phyloP scores from a whole-genome alignment of 1,140 invertebrate species.

The Phymorhynchus buccinoides region DNA sequence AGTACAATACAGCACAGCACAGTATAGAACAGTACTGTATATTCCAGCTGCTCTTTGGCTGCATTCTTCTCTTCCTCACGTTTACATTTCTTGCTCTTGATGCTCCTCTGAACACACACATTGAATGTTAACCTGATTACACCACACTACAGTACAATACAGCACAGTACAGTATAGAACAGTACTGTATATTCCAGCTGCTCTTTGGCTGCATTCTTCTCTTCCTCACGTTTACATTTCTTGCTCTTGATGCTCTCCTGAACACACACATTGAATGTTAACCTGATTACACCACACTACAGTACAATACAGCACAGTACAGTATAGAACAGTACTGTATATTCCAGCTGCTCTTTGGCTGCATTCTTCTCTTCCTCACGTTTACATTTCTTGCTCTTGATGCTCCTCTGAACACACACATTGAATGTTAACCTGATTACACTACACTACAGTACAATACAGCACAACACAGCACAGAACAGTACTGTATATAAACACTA shows the following conservation, averaged over 20 bases:
- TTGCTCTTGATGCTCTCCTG: constrained; percentile 65
- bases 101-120: constrained; percentile 57
- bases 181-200: too few species aligned
- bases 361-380: constrained; percentile 64
- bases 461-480: too few species aligned
- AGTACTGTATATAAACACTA: too few species aligned
- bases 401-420: constrained; percentile 58
- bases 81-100: constrained; percentile 69
- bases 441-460: too few species aligned
- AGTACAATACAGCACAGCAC: too few species aligned
- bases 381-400: constrained; percentile 65
- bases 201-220: constrained; percentile 55
- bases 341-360: constrained; percentile 33
- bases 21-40: too few species aligned
- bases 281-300: too few species aligned
- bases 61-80: constrained; percentile 64
- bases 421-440: too few species aligned
- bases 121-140: too few species aligned
- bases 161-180: too few species aligned
- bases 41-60: constrained; percentile 34
- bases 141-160: too few species aligned
- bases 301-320: too few species aligned
- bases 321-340: constrained; percentile 1
- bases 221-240: constrained; percentile 67
- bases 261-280: constrained; percentile 55